Conservation (phyloP, 2,888 invertebrate genomes). For the Euplagia quadripunctaria region DNA sequence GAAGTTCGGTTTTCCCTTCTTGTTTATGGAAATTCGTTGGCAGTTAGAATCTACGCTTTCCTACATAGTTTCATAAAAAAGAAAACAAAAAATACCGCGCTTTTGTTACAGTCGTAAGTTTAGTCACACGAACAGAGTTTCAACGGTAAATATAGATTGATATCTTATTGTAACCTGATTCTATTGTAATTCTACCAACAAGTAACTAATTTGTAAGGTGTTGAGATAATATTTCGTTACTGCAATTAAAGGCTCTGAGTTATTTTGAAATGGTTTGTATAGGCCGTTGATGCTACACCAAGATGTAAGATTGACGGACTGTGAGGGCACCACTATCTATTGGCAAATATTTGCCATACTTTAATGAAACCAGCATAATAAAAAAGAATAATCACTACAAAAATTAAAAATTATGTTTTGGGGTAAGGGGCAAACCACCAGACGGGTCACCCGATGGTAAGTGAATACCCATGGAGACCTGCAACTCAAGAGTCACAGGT, state of each 20-base stretch:
- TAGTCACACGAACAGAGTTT: background rate
- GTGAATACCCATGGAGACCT: no score
- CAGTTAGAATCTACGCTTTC: background rate
- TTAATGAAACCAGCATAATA: no score
- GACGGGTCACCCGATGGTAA: no score
- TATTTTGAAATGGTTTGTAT: background rate
- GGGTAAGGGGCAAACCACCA: no score
- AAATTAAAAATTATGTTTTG: no score
- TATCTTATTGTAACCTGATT: constrained; percentile 5
- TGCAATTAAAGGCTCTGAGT: background rate
- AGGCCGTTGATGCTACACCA: no score
- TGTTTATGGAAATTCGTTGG: no score
- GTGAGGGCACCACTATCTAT: background rate
- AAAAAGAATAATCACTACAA: no score
- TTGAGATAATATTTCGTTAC: constrained; percentile 9
- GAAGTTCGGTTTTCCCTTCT: no score
- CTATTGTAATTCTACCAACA: constrained; percentile 8
- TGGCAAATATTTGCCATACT: no score
- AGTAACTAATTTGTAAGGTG: constrained; percentile 1
- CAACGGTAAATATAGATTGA: constrained; percentile 5
- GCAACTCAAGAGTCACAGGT: no score
- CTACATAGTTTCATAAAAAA: background rate
- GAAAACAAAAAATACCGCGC: background rate
- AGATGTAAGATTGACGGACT: background rate
- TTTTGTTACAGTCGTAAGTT: background rate